Percentiles rank a stretch among this genome's conserved stretches.
phyloP scores from a whole-genome alignment of 2,888 invertebrate genomes.

The Campoplex nolae region DNA sequence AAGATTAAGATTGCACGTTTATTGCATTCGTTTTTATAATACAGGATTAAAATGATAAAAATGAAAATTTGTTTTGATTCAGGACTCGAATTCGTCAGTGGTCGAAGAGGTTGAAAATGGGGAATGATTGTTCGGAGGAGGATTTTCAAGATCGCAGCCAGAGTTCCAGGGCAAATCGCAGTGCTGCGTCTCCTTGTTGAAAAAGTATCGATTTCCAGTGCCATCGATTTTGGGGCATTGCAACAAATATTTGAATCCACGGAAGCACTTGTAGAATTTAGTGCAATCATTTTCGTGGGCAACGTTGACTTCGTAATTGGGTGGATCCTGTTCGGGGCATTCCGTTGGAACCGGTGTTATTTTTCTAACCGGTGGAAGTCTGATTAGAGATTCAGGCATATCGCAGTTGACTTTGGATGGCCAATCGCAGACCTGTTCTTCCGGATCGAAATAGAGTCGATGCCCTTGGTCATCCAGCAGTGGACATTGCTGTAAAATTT shows the following conservation, averaged over 20 bases:
- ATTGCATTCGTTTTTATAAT: no score
- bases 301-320: slow-evolving; percentile 50
- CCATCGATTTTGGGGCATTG: slow-evolving; percentile 61
- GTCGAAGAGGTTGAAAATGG: background rate
- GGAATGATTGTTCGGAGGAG: background rate
- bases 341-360: background rate
- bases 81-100: background rate
- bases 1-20: no score
- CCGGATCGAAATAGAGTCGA: slow-evolving; percentile 25
- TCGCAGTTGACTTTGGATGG: slow-evolving; percentile 66
- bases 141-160: slow-evolving; percentile 52
- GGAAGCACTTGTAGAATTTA: slow-evolving; percentile 74
- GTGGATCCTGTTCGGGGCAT: slow-evolving; percentile 64
- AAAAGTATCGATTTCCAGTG: slow-evolving; percentile 50
- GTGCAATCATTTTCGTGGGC: slow-evolving; percentile 70
- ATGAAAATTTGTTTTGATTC: background rate
- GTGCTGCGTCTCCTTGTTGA: slow-evolving; percentile 50
- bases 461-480: slow-evolving; percentile 15
- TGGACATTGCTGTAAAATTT: slow-evolving; percentile 67
- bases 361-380: background rate
- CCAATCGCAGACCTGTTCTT: slow-evolving; percentile 69
- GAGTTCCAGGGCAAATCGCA: slow-evolving; percentile 69
- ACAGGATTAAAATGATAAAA: background rate
- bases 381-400: slow-evolving; percentile 57
- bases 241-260: slow-evolving; percentile 52